Base-by-base conservation (phyloP, 1,140 invertebrate genomes). In the Telenomus remus region DNA sequence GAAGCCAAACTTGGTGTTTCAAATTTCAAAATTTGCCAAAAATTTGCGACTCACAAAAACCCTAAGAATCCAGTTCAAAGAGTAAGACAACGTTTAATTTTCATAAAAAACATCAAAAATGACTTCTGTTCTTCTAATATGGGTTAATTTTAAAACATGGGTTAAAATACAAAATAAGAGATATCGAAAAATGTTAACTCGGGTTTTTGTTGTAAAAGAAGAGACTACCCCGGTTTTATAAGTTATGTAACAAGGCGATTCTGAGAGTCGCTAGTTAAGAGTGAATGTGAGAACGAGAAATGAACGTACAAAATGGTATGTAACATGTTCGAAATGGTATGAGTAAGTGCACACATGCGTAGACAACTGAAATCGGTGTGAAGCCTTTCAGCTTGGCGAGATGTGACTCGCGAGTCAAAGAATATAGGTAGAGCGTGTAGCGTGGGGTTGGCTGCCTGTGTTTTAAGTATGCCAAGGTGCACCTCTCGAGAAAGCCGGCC, bases 401-500 rank as follows among this genome's bases (percentile, higher is more conserved):
- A 76, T 76, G 66, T 76, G 74, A 71, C 66, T 76, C 57, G 54
- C 63, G 57, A 74, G 63, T 74, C 42, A 61, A 74, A 63, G 64
- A 76, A 65, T 51, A 63, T 61, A 76, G 65, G 71, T 64, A 68
- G 66, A 74, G 72, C 57, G 79, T 27, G 19, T 27, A 27, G 19
- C 78, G 80, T 80, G 81, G 78, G 79, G 84, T 79, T 80, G 81
- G 56, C 77, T 77, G 72, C 50, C 63, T 74, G 57, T 75, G 65
- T 71, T 27, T 27, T 83, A 86, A 86, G 85, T 86, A 81, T 86
- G 85, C 84, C 85, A 86, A 86, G 85, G 85, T 86, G 82, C 85
- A 86, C 85, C 68, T 86, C 85, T 86, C 82, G 84, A 86, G 84
- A 86, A 86, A 86, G 85, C 83, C 81, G 84, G 81, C 85, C 84